phyloP scores from a whole-genome alignment of 2,113 vertebrate genomes.

The Melozone crissalis region DNA sequence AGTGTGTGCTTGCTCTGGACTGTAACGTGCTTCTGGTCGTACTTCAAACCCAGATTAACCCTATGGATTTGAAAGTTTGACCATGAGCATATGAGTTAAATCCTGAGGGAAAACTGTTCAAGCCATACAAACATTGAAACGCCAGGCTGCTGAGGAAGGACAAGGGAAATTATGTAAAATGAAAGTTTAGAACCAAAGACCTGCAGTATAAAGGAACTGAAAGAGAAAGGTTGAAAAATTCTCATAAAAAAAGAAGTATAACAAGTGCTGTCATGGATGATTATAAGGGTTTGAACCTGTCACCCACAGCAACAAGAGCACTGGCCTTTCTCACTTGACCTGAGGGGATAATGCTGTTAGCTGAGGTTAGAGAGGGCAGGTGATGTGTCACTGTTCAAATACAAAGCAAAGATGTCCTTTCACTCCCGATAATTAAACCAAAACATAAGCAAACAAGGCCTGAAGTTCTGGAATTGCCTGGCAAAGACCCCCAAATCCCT shows the following conservation, averaged over 20 bases:
- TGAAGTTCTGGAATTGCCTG: slow-evolving; percentile 1
- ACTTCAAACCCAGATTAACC: neutral
- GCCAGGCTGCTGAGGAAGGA: neutral
- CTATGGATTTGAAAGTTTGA: neutral
- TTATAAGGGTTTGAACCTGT: slow-evolving; percentile 52
- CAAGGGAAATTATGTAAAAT: neutral
- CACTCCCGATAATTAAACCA: slow-evolving; percentile 36
- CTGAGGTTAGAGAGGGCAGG: slow-evolving; percentile 16
- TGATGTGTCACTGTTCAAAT: slow-evolving; percentile 38
- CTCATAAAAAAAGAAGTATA: neutral
- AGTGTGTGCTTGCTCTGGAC: neutral
- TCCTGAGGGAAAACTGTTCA: neutral
- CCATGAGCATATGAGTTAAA: neutral
- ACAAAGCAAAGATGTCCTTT: slow-evolving; percentile 44
- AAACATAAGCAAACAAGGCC: slow-evolving; percentile 15
- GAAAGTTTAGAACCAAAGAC: neutral
- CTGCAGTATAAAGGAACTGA: neutral
- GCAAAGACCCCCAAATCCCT: neutral
- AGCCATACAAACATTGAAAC: neutral
- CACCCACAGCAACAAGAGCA: slow-evolving; percentile 33
- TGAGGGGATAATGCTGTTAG: slow-evolving; percentile 41
- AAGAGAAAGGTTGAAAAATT: neutral
- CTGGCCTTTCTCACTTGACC: slow-evolving; percentile 36
- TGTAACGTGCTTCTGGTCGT: neutral
- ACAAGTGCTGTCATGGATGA: slow-evolving; percentile 22